Percentiles rank a stretch among this genome's conserved stretches.
Conservation (phyloP, 1,140 invertebrate species). For the Drosophila repletoides region DNA sequence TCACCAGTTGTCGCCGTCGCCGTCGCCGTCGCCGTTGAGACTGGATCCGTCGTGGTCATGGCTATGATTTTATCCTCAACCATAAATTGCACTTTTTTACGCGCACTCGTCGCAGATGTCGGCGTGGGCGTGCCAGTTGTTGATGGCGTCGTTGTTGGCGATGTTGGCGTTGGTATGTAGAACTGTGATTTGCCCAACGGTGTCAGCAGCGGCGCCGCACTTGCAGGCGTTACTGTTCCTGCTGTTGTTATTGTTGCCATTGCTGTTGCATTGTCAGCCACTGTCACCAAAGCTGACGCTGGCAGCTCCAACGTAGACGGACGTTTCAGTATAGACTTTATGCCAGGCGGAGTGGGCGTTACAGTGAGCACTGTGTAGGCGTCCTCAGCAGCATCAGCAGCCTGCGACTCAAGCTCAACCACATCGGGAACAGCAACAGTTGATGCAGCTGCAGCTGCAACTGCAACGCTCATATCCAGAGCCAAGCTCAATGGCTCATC, state of each 20-base stretch:
- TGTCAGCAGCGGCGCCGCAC: conserved; percentile 37
- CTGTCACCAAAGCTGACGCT: background rate
- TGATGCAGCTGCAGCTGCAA: background rate
- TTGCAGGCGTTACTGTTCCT: background rate
- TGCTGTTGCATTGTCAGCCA: conserved; percentile 13
- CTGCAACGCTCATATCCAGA: conserved; percentile 2
- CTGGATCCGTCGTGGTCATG: conserved; percentile 29
- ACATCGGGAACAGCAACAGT: background rate
- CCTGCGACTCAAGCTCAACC: conserved; percentile 6
- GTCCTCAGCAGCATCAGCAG: conserved; percentile 6
- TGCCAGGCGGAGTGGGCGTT: conserved; percentile 68
- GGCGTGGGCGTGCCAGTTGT: conserved; percentile 7
- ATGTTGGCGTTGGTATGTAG: conserved; percentile 86
- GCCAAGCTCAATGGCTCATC: conserved; percentile 34
- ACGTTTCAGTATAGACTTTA: conserved; percentile 89
- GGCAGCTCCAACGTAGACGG: conserved; percentile 77
- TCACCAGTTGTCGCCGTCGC: conserved; percentile 64
- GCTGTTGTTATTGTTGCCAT: background rate
- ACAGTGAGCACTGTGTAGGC: conserved; percentile 59
- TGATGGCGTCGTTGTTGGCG: conserved; percentile 12
- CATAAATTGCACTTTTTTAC: conserved; percentile 86
- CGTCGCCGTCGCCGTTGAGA: conserved; percentile 25
- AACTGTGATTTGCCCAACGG: conserved; percentile 85
- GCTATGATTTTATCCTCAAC: conserved; percentile 84
- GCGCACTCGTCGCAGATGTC: conserved; percentile 51